Conservation (phyloP, 2,888 invertebrate species). For the Limnephilus rhombicus region DNA sequence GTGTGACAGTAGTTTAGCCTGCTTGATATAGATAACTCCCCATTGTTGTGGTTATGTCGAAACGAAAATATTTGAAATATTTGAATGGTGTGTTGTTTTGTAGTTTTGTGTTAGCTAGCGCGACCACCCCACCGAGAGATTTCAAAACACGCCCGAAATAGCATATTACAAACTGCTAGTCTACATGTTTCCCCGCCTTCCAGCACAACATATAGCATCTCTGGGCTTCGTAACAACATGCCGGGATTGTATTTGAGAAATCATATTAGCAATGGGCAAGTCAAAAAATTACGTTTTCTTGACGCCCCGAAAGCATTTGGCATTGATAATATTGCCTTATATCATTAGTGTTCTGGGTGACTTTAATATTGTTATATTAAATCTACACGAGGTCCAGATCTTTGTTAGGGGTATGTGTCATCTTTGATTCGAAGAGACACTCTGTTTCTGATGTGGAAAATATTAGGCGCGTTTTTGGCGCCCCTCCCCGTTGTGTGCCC, state of each 20-base stretch:
- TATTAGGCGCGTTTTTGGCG: too few relatives aligned
- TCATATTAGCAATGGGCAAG: too few relatives aligned
- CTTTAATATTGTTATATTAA: too few relatives aligned
- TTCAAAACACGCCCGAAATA: conserved; percentile 37
- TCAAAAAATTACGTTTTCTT: too few relatives aligned
- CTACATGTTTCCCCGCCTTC: neutral
- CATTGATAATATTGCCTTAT: too few relatives aligned
- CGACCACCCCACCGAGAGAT: conserved; percentile 42
- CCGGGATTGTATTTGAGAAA: neutral
- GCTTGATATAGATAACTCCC: neutral
- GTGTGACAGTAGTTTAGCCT: neutral
- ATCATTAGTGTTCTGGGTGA: too few relatives aligned
- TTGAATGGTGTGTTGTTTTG: neutral
- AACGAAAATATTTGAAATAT: neutral
- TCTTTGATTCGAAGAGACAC: too few relatives aligned
- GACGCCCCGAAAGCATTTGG: too few relatives aligned
- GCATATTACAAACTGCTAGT: neutral
- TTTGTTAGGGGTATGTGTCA: too few relatives aligned
- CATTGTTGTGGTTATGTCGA: neutral
- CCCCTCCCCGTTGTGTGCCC: too few relatives aligned
- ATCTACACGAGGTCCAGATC: too few relatives aligned
- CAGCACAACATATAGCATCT: neutral
- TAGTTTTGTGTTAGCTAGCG: neutral
- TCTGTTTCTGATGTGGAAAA: too few relatives aligned
- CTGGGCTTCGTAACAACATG: neutral